Conservation (phyloP, 2,888 invertebrate genomes). For the Drosophila austrosaltans region DNA sequence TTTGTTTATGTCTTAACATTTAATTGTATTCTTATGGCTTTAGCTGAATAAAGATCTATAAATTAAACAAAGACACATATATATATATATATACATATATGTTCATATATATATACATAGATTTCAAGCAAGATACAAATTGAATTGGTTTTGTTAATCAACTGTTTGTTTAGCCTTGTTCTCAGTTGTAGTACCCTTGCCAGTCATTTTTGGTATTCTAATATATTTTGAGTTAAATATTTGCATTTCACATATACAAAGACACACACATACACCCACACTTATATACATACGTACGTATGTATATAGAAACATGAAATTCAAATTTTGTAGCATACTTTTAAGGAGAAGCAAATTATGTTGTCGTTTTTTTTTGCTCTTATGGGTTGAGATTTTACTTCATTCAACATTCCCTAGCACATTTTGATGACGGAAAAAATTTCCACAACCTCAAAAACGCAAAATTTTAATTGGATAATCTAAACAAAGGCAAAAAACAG, state of each 20-base stretch:
- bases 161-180: background rate
- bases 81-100: too few species aligned
- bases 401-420: slow-evolving; percentile 18
- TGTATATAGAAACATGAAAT: background rate
- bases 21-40: too few species aligned
- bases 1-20: too few species aligned
- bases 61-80: too few species aligned
- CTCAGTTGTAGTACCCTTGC: background rate
- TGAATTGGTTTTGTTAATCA: slow-evolving; percentile 7
- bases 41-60: too few species aligned
- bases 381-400: background rate
- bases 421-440: slow-evolving; percentile 37
- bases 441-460: slow-evolving; percentile 33
- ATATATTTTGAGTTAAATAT: background rate
- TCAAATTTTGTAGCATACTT: slow-evolving; percentile 9
- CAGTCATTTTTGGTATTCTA: background rate
- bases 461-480: slow-evolving; percentile 66
- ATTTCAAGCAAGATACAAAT: background rate
- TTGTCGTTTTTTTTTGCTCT: background rate
- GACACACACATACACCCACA: background rate
- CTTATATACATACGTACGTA: background rate
- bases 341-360: slow-evolving; percentile 4
- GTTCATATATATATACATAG: background rate
- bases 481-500: slow-evolving; percentile 33
- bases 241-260: background rate